phyloP scores from a whole-genome alignment of 2,888 invertebrate species.

The Tachystola acroxantha region DNA sequence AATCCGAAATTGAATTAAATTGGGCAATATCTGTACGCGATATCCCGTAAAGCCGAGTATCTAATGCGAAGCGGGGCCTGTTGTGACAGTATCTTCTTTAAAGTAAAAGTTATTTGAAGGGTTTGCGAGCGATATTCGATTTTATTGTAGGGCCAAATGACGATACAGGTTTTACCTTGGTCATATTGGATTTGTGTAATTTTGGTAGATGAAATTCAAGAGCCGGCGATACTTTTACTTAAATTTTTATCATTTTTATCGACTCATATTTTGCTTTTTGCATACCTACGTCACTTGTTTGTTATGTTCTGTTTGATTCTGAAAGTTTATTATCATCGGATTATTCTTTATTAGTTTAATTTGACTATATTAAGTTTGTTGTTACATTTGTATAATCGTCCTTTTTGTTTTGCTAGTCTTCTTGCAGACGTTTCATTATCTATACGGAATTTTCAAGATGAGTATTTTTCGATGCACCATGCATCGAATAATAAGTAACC shows the following conservation, averaged over 20 bases:
- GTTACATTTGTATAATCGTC: no score
- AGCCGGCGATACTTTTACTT: background rate
- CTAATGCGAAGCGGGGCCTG: conserved; percentile 37
- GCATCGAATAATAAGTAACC: no score
- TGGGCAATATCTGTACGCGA: conserved; percentile 29
- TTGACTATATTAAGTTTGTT: no score
- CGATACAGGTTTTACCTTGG: background rate
- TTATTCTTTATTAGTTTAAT: no score
- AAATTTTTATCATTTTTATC: background rate
- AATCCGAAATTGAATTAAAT: conserved; percentile 36
- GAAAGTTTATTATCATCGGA: no score
- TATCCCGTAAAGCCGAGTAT: conserved; percentile 38
- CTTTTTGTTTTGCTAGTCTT: no score
- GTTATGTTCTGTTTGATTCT: no score
- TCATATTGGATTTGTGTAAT: conserved; percentile 2
- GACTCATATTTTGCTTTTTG: background rate
- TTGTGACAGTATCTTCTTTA: conserved; percentile 38
- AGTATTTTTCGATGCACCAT: no score
- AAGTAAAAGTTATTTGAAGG: conserved; percentile 29
- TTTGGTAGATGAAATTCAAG: background rate
- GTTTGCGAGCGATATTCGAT: conserved; percentile 24
- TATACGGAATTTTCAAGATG: no score
- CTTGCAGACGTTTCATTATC: no score
- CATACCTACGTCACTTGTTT: no score
- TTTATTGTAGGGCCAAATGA: conserved; percentile 41